Evolutionary conservation across 2,888 invertebrate species (phyloP).

Genomic region (Chymomyza procnemis): DNA sequence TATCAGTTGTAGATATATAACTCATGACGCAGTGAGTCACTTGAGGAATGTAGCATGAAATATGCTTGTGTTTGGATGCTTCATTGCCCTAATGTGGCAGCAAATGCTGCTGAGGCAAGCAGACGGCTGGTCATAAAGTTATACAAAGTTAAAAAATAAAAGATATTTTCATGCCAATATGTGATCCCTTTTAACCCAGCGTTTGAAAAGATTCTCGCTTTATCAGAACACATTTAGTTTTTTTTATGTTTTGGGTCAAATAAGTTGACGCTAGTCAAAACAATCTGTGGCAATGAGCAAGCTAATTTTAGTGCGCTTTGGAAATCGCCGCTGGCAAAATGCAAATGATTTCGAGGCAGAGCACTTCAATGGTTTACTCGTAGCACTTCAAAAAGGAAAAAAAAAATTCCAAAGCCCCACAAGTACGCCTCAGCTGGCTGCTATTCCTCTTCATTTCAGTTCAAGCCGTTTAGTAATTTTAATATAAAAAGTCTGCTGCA

Average conservation of each 20-base stretch:
- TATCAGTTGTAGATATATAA: neutral
- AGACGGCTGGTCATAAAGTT: neutral
- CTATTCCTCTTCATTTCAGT: neutral
- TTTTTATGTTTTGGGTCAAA: slow-evolving; percentile 49
- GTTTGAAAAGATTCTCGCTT: neutral
- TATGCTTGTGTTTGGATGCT: neutral
- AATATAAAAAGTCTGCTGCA: neutral
- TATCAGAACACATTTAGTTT: neutral
- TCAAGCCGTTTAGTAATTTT: neutral
- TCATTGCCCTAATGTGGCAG: neutral
- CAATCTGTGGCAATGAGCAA: slow-evolving; percentile 24
- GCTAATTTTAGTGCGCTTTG: slow-evolving; percentile 57
- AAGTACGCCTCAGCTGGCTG: neutral
- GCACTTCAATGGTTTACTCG: slow-evolving; percentile 65
- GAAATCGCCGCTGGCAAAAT: slow-evolving; percentile 37
- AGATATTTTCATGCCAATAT: neutral
- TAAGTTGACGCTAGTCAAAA: slow-evolving; percentile 50
- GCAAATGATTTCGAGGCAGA: slow-evolving; percentile 52
- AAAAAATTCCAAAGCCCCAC: neutral
- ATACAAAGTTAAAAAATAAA: neutral
- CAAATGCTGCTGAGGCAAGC: neutral
- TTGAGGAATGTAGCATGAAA: neutral
- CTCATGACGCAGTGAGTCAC: neutral
- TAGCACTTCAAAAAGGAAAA: slow-evolving; percentile 57
- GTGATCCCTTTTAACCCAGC: neutral